Conservation (phyloP, 92 coral and sea anemone genomes). For the Epizoanthus scotinus region DNA sequence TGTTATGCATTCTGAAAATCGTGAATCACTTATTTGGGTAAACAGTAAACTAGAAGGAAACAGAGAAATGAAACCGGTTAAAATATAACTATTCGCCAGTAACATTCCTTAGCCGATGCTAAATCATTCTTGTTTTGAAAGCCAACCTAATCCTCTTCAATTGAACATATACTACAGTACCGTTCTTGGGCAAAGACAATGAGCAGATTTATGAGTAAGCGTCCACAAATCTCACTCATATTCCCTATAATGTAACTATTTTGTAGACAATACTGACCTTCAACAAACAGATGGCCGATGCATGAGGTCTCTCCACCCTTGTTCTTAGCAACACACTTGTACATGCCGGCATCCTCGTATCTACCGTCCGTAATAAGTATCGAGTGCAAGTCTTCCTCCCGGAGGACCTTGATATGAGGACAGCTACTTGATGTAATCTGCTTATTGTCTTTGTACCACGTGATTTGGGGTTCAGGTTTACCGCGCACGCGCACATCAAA, state of each 20-base stretch:
- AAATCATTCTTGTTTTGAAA: too few species aligned
- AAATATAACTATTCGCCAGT: too few species aligned
- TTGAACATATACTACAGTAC: too few species aligned
- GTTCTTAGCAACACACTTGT: constrained; percentile 90
- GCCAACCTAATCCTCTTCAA: too few species aligned
- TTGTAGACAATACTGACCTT: constrained; percentile 52
- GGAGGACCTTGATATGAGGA: constrained; percentile 72
- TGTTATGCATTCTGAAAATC: too few species aligned
- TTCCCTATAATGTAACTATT: neutral
- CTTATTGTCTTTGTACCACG: constrained; percentile 85
- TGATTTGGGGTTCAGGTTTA: constrained; percentile 74
- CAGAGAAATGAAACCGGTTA: too few species aligned
- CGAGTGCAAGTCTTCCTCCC: constrained; percentile 79
- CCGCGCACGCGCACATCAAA: constrained; percentile 93
- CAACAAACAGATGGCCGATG: constrained; percentile 70
- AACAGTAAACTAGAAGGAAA: too few species aligned
- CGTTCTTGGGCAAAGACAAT: too few species aligned
- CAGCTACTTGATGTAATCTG: constrained; percentile 54
- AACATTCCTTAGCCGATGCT: too few species aligned
- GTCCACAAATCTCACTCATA: too few species aligned
- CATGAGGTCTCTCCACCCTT: constrained; percentile 81
- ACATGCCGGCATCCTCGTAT: constrained; percentile 78
- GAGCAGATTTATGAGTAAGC: too few species aligned
- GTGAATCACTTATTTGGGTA: too few species aligned
- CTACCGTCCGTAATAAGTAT: constrained; percentile 83